phyloP scores from a whole-genome alignment of 2,888 invertebrate species.

The Deilephila elpenor region DNA sequence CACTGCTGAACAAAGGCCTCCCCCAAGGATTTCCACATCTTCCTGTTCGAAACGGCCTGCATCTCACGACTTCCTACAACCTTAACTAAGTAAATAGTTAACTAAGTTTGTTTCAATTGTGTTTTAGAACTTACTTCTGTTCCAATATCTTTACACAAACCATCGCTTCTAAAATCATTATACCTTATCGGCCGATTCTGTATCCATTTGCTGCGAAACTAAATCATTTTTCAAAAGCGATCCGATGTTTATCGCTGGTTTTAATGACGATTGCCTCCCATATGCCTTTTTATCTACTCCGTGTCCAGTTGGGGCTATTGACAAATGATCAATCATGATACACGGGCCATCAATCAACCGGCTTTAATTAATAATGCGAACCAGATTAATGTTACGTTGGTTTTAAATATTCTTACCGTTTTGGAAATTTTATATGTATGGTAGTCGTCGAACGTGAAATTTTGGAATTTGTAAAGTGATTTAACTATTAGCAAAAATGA shows the following conservation, averaged over 20 bases:
- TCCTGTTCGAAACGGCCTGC: too few species aligned
- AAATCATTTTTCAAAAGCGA: slow-evolving; percentile 5
- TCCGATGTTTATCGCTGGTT: slow-evolving; percentile 38
- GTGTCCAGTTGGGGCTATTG: slow-evolving; percentile 49
- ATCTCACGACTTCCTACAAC: too few species aligned
- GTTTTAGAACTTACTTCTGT: too few species aligned
- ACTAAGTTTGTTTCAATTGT: too few species aligned
- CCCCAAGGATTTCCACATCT: too few species aligned
- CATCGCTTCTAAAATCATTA: not conserved
- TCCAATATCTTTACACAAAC: not conserved
- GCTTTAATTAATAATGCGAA: slow-evolving; percentile 58
- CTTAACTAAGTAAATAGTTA: too few species aligned
- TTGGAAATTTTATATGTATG: too few species aligned
- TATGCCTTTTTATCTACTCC: not conserved
- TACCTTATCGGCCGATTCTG: slow-evolving; percentile 3
- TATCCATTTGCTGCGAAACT: not conserved
- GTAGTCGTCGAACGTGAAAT: too few species aligned
- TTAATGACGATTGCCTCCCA: slow-evolving; percentile 4
- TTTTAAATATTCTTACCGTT: not conserved
- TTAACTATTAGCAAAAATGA: too few species aligned
- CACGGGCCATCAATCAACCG: slow-evolving; percentile 61
- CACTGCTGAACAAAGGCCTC: too few species aligned
- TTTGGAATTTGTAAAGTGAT: too few species aligned
- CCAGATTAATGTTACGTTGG: not conserved
- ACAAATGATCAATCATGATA: slow-evolving; percentile 72